A percentile compares a stretch with the other conserved stretches of the same genome.
Evolutionary conservation across 2,113 vertebrate genomes (phyloP).

Genomic region (mouse (Mus musculus)): DNA sequence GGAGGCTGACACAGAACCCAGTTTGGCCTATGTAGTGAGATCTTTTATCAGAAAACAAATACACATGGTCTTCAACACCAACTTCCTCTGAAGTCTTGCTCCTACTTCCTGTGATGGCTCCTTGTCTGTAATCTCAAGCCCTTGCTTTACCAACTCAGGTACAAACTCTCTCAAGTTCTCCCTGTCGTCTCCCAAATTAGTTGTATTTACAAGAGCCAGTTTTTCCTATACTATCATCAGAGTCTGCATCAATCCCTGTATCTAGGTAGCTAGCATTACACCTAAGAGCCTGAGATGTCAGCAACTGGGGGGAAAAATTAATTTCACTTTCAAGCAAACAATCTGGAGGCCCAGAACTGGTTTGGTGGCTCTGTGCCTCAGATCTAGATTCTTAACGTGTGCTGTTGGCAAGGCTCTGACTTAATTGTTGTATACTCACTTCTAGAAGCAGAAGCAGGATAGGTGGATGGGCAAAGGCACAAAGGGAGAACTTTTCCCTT

Average conservation of each 20-base stretch:
- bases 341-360: conserved; percentile 13
- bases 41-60: not conserved
- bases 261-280: not conserved
- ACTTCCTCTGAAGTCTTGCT: not conserved
- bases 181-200: not conserved
- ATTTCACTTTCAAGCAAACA: not conserved
- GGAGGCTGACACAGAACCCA: not conserved
- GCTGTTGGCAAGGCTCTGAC: not conserved
- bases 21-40: not conserved
- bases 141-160: not conserved
- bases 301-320: not conserved
- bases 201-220: not conserved
- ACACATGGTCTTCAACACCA: not conserved
- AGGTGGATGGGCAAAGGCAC: not conserved
- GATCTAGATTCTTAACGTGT: not conserved
- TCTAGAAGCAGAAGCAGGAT: not conserved
- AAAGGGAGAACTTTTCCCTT: not conserved
- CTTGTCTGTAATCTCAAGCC: not conserved
- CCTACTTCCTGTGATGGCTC: not conserved
- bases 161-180: not conserved
- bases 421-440: not conserved
- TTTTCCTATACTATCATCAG: not conserved
- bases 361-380: not conserved
- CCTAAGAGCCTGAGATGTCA: not conserved
- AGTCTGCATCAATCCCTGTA: not conserved